These are phyloP conservation scores for Xestoiulus laeticollis DNA, from an alignment of 2,888 invertebrate species.

Conservation along the genomic window DNA sequence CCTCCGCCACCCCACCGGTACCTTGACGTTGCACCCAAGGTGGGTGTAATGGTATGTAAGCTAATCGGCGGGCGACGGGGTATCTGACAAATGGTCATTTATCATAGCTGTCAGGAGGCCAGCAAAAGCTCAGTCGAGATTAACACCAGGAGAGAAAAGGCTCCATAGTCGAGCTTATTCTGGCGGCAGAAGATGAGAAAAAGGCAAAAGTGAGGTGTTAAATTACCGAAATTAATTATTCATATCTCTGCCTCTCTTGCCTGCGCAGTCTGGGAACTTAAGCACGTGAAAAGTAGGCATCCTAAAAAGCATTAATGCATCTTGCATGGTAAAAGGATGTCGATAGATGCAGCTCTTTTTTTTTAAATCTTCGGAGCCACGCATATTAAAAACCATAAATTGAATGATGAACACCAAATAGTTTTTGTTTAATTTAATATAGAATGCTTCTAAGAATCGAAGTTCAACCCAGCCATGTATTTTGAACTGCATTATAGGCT, in stretches of 20 bases:
- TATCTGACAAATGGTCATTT: constrained; percentile 47
- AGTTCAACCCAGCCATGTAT: too few species aligned
- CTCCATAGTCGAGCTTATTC: constrained; percentile 28
- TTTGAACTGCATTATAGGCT: too few species aligned
- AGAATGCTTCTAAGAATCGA: too few species aligned
- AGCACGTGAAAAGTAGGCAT: neutral
- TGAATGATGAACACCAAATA: too few species aligned
- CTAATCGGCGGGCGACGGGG: constrained; percentile 47
- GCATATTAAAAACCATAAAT: neutral
- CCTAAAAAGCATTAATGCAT: neutral
- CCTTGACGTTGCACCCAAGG: constrained; percentile 39
- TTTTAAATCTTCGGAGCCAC: neutral
- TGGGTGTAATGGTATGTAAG: constrained; percentile 46
- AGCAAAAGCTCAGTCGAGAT: constrained; percentile 43
- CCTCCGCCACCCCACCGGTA: constrained; percentile 20
- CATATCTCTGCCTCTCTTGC: constrained; percentile 27
- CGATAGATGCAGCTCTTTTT: neutral
- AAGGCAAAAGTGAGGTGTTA: constrained; percentile 48
- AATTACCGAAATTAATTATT: constrained; percentile 49
- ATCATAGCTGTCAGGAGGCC: constrained; percentile 48
- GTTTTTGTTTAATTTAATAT: too few species aligned
- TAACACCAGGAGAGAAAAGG: constrained; percentile 35
- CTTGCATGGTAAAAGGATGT: neutral
- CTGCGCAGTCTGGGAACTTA: neutral
- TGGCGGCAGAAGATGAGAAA: constrained; percentile 46